phyloP scores from a whole-genome alignment of 2,888 invertebrate genomes.

The Melanostoma scalare region DNA sequence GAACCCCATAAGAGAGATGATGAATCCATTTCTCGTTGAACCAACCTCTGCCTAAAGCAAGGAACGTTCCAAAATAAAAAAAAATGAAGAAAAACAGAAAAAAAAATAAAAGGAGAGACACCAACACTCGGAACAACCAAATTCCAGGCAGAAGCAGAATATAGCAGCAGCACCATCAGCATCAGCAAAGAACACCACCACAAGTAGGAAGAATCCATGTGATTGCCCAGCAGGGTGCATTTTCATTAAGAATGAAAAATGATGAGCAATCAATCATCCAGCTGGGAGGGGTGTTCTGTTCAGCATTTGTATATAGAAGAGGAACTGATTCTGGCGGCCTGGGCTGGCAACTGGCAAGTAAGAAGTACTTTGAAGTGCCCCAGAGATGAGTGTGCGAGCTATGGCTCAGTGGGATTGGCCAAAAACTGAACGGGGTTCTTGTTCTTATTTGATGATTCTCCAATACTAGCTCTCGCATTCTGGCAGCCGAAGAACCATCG shows the following conservation, averaged over 20 bases:
- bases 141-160: constrained; percentile 48
- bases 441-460: constrained; percentile 14
- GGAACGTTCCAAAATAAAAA: constrained; percentile 9
- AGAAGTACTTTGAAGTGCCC: constrained; percentile 53
- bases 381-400: constrained; percentile 40
- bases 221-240: constrained; percentile 82
- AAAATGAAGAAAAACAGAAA: constrained; percentile 2
- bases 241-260: constrained; percentile 83
- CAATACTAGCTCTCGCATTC: constrained; percentile 43
- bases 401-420: constrained; percentile 69
- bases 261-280: constrained; percentile 82
- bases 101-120: constrained; percentile 42
- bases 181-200: constrained; percentile 15
- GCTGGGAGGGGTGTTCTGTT: constrained; percentile 81
- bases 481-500: constrained; percentile 35
- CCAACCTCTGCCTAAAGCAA: constrained; percentile 69
- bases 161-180: constrained; percentile 30
- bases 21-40: constrained; percentile 67
- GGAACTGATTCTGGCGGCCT: constrained; percentile 17
- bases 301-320: constrained; percentile 71
- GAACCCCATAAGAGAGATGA: constrained; percentile 66
- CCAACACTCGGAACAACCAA: constrained; percentile 45
- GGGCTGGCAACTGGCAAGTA: constrained; percentile 14
- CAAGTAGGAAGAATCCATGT: constrained; percentile 68
- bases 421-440: constrained; percentile 42